Conservation (phyloP, 2,888 invertebrate genomes). For the Lumbricus terrestris region DNA sequence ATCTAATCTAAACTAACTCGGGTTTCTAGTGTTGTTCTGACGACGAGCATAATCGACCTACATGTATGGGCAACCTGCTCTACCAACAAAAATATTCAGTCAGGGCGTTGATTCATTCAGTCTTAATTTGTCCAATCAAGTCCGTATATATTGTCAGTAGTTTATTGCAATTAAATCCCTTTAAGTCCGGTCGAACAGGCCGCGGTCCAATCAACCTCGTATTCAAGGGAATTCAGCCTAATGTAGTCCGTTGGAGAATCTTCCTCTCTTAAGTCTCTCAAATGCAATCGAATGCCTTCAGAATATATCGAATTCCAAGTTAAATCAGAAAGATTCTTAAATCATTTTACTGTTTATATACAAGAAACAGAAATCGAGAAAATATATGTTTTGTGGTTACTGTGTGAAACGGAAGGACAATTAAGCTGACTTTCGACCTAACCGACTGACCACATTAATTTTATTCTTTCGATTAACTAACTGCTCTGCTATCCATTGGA, state of each 20-base stretch:
- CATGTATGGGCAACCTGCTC: no score
- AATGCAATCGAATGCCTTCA: not conserved
- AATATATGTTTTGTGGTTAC: no score
- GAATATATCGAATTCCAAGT: not conserved
- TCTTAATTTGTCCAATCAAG: not conserved
- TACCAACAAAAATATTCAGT: no score
- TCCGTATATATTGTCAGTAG: not conserved
- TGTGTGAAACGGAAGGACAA: no score
- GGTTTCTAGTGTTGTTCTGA: not conserved
- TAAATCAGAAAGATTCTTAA: not conserved
- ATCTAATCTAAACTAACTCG: not conserved
- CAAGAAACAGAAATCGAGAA: not conserved
- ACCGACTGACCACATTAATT: not conserved
- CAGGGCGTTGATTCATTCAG: no score
- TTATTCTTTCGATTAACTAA: not conserved
- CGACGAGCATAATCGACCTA: no score
- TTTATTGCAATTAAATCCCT: not conserved
- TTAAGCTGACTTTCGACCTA: not conserved
- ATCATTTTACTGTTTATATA: not conserved
- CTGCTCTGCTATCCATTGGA: not conserved
- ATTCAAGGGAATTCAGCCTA: not conserved
- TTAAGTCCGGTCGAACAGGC: not conserved
- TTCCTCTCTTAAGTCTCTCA: not conserved
- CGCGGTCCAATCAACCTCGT: not conserved
- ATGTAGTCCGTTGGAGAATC: not conserved